A percentile compares a stretch with the other conserved stretches of the same genome.
Evolutionary conservation across 2,113 vertebrate species (phyloP).

Genomic region (Chelonoidis abingdonii): DNA sequence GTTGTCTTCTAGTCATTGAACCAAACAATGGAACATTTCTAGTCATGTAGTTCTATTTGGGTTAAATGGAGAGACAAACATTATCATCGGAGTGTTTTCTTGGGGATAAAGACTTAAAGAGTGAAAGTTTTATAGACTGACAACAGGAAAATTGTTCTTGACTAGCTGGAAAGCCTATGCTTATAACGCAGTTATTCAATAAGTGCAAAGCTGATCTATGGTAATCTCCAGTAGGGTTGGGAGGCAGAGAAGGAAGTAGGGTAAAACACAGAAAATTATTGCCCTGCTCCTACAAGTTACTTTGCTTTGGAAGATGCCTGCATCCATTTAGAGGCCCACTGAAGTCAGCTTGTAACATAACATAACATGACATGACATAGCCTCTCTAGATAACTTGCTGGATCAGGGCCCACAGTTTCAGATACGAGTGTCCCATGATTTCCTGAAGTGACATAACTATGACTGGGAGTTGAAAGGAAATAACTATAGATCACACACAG

Average conservation of each 20-base stretch:
- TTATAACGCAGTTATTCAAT: conserved; percentile 43
- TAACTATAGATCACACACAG: not conserved
- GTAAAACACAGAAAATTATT: not conserved
- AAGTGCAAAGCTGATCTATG: conserved; percentile 52
- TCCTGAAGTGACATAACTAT: not conserved
- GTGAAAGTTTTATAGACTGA: not conserved
- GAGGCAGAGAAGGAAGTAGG: accelerated
- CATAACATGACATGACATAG: no score
- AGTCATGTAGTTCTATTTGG: not conserved
- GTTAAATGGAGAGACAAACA: not conserved
- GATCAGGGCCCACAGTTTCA: not conserved
- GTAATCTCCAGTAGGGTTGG: not conserved
- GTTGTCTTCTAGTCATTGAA: not conserved
- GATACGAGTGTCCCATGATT: accelerated
- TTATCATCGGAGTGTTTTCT: not conserved
- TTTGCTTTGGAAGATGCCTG: not conserved
- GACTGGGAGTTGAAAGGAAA: not conserved
- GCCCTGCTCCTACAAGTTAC: not conserved
- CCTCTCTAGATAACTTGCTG: not conserved
- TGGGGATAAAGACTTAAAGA: conserved; percentile 48
- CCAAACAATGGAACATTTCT: conserved; percentile 1
- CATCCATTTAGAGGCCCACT: not conserved
- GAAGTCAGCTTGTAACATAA: no score
- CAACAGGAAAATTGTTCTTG: conserved; percentile 51
- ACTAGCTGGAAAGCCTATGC: conserved; percentile 52